Percentiles rank a stretch among this genome's conserved stretches.
phyloP scores from a whole-genome alignment of 53 echinoderm and acorn worm genomes.

The Pentamera pediparva region DNA sequence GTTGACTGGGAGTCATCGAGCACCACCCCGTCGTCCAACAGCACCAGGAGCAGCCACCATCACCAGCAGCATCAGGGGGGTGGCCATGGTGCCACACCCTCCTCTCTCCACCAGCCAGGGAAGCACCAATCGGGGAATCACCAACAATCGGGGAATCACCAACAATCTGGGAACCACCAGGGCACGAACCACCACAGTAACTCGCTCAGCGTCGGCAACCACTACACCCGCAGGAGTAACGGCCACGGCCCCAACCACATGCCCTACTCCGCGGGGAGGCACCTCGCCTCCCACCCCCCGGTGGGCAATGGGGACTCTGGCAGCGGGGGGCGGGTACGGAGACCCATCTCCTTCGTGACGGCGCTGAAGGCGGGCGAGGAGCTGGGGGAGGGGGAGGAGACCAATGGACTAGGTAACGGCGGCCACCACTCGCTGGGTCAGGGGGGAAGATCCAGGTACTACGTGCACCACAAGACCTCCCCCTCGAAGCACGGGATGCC shows the following conservation, averaged over 20 bases:
- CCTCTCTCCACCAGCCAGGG: neutral
- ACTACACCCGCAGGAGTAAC: conserved; percentile 18
- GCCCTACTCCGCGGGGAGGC: conserved; percentile 29
- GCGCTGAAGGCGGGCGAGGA: conserved; percentile 90
- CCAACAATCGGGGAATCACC: too few species aligned
- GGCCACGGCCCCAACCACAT: conserved; percentile 31
- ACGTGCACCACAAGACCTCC: conserved; percentile 16
- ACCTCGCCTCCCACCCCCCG: conserved; percentile 23
- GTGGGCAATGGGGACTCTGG: conserved; percentile 53
- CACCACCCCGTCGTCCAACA: conserved; percentile 38
- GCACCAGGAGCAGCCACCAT: conserved; percentile 31
- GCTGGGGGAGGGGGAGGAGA: conserved; percentile 49
- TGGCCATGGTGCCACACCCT: neutral
- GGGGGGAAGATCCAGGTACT: neutral
- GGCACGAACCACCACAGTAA: neutral
- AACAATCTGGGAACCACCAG: neutral
- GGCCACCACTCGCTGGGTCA: neutral
- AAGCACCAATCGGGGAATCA: too few species aligned
- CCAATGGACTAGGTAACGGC: conserved; percentile 28
- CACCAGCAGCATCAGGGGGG: too few species aligned
- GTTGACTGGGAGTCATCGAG: conserved; percentile 37
- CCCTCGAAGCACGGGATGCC: conserved; percentile 1
- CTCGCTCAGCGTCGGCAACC: neutral
- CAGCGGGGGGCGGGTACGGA: conserved; percentile 65
- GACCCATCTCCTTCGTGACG: conserved; percentile 91